Conservation (phyloP, 2,113 vertebrate genomes). For the Todiramphus saurophagus region DNA sequence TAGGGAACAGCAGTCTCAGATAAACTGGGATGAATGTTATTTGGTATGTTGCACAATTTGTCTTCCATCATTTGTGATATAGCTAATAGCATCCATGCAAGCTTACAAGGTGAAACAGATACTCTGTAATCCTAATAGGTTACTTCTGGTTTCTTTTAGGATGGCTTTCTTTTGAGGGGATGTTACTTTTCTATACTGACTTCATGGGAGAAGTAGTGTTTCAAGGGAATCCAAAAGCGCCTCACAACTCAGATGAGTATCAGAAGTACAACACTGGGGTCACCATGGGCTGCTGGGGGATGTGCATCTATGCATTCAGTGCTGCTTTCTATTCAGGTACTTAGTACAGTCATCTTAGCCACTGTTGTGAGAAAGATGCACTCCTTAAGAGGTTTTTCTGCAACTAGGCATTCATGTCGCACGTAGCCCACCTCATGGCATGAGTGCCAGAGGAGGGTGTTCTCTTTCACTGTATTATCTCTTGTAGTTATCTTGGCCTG, state of each 20-base stretch:
- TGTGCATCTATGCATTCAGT: constrained; percentile 98
- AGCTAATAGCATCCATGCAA: background rate
- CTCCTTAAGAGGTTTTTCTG: background rate
- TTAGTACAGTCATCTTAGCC: background rate
- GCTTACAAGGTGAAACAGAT: background rate
- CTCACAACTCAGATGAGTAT: constrained; percentile 89
- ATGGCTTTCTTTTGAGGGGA: constrained; percentile 96
- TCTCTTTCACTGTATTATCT: background rate
- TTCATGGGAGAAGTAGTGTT: constrained; percentile 99
- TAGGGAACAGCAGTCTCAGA: background rate
- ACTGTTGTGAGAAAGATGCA: background rate
- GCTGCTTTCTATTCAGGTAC: constrained; percentile 97
- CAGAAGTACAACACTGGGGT: constrained; percentile 93
- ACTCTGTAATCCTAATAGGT: background rate
- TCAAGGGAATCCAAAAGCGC: constrained; percentile 90
- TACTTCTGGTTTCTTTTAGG: constrained; percentile 71
- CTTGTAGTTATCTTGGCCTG: background rate
- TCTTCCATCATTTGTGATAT: background rate
- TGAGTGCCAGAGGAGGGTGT: background rate
- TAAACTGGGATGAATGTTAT: background rate
- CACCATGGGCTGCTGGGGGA: constrained; percentile 97
- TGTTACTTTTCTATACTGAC: constrained; percentile 98
- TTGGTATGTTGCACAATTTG: background rate
- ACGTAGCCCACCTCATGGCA: background rate
- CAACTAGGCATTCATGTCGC: background rate